Percentiles rank a stretch among this genome's conserved stretches.
These are phyloP conservation scores for Ceraclea dissimilis DNA, from an alignment of 2,888 invertebrate species.

Conservation along the genomic window DNA sequence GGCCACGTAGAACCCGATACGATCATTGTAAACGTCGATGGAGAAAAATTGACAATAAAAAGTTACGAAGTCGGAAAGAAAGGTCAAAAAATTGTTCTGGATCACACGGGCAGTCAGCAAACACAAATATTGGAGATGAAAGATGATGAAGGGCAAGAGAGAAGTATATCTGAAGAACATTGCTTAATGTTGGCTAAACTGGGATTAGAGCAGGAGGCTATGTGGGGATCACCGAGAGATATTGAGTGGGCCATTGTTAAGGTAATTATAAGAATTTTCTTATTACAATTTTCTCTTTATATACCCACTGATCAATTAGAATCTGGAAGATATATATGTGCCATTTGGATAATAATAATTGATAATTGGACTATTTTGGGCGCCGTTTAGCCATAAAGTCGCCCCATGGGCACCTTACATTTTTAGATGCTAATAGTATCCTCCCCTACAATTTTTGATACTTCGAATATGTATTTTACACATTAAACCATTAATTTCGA, in stretches of 20 bases:
- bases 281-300: not conserved
- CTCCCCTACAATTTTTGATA: too few species aligned
- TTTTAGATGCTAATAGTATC: too few species aligned
- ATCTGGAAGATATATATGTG: too few species aligned
- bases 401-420: too few species aligned
- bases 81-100: slow-evolving; percentile 41
- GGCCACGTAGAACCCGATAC: slow-evolving; percentile 72
- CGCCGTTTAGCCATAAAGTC: too few species aligned
- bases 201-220: slow-evolving; percentile 54
- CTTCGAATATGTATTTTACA: too few species aligned
- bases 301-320: too few species aligned
- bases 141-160: slow-evolving; percentile 35
- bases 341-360: too few species aligned
- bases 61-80: slow-evolving; percentile 49
- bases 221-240: slow-evolving; percentile 65
- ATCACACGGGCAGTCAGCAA: slow-evolving; percentile 32
- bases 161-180: slow-evolving; percentile 51
- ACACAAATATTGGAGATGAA: slow-evolving; percentile 37
- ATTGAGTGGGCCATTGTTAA: slow-evolving; percentile 72
- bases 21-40: slow-evolving; percentile 48
- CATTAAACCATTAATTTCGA: too few species aligned
- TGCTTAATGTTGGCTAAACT: slow-evolving; percentile 49
- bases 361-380: too few species aligned
- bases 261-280: slow-evolving; percentile 32
- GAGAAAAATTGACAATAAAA: slow-evolving; percentile 42